Base-by-base conservation (phyloP, 2,888 invertebrate species). In the Campoplex nolae region DNA sequence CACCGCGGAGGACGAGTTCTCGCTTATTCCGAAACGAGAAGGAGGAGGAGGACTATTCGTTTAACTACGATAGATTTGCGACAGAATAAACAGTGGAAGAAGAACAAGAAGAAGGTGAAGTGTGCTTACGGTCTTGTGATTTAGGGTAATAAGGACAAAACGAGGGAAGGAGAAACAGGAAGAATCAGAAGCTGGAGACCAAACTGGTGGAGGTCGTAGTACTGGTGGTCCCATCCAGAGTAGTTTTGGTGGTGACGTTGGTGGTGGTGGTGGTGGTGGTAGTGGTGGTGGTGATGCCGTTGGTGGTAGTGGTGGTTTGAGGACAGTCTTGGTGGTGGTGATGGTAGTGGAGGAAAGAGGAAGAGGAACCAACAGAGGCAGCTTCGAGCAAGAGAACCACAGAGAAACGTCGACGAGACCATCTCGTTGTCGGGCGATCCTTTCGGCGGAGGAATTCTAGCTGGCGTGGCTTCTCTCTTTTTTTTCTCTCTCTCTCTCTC, bases 371-470 rank as follows among this genome's bases (percentile, higher is more conserved):
- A 76, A 58, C 79, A 75, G 62, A 81, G 70, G 83, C 77, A 87
- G 67, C 68, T 48, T 65, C 71, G 76, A 71, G 54, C 81, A 42
- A 78, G 86, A 88, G 88, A 88, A 77, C 70, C 86, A 58, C 85
- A 83, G 70, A 83, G 84, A 79, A 77, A 74, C 85, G 81, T 77
- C 75, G 76, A 87, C 82, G 76, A 77, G 77, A 54, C 86, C 82
- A 87, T 85, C 82, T 87, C 87, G 73, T 77, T 75, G 88, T 88
- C 86, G 86, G 79, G 86, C 90, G 92, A 90, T 92, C 92, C 92
- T 92, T 92, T 92, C 91, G 91, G 93, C 93, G 93, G 93, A 93
- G 93, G 93, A 93, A 93, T 93, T 92, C 92, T 92, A 92, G 92
- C 91, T 92, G 91, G 93, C 93, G 92, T 92, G 92, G 91, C 91